Base-by-base conservation (phyloP, 2,888 invertebrate genomes). In the Habroteleia sp. region DNA sequence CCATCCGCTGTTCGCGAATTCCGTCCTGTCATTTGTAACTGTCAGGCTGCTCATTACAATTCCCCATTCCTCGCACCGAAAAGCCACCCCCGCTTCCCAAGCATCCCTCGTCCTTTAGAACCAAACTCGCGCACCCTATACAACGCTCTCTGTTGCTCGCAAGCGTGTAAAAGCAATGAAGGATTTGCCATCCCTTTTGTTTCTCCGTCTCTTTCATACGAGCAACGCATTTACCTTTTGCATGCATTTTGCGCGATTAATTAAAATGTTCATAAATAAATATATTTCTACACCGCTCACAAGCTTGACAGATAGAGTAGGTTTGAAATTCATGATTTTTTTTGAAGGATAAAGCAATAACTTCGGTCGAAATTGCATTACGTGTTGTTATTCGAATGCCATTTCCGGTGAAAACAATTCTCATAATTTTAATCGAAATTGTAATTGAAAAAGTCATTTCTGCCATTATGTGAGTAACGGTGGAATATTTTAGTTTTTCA, bases 11-110 rank as follows among this genome's bases (percentile, higher is more conserved):
- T 84, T 85, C 87, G 88, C 87, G 88, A 88, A 88, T 88, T 88
- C 88, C 88, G 85, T 88, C 87, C 88, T 88, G 87, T 88, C 88
- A 88, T 88, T 88, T 88, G 88, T 88, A 88, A 88, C 88, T 88
- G 88, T 88, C 88, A 82, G 86, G 83, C 84, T 87, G 88, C 88
- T 88, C 88, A 88, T 88, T 88, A 88, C 88, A 88, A 88, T 88
- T 88, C 87, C 87, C 88, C 88, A 86, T 88, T 87, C 88, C 86
- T 85, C 83, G 83, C 76, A 77, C 78, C 80, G 63, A 77, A 80
- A 77, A 81, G 78, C 81, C 25, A 69, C 77, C 77, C 79, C 81
- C 81, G 77, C 58, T 66, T 76, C 33, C 65, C 75, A 66, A 62
- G 56, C 75, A 72, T 66, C 79, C 77, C 79, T 77, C 73, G 77